Conservation (phyloP, 2,797 vertebrate genomes). For the Glossophaga mutica region DNA sequence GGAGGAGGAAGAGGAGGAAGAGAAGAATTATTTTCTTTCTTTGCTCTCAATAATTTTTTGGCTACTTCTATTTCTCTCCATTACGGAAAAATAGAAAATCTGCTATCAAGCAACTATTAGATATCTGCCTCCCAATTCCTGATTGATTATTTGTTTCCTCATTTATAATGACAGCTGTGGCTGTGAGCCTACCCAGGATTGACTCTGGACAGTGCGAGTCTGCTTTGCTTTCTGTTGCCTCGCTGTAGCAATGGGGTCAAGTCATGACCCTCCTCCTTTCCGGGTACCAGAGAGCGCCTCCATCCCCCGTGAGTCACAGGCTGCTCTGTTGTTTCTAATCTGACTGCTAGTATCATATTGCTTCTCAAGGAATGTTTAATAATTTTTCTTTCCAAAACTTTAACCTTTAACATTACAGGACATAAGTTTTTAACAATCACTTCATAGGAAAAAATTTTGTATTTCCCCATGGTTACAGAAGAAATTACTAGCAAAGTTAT, state of each 20-base stretch:
- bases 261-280: neutral
- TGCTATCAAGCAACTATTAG: neutral
- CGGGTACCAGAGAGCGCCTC: neutral
- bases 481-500: neutral
- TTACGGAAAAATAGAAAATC: neutral
- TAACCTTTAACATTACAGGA: neutral
- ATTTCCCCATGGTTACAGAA: neutral
- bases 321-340: neutral
- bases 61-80: neutral
- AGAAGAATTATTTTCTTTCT: neutral
- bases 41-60: neutral
- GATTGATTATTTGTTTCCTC: neutral
- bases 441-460: neutral
- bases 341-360: neutral
- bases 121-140: neutral
- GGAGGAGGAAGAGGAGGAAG: too few relatives aligned
- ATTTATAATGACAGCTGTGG: neutral
- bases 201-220: neutral
- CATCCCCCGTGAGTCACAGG: neutral
- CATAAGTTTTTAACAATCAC: neutral
- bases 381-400: conserved; percentile 6
- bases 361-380: neutral
- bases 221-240: neutral
- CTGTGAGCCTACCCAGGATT: neutral
- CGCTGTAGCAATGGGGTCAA: too few relatives aligned